These are phyloP conservation scores for Mus minutoides DNA, from an alignment of 2,797 vertebrate genomes.

Conservation along the genomic window DNA sequence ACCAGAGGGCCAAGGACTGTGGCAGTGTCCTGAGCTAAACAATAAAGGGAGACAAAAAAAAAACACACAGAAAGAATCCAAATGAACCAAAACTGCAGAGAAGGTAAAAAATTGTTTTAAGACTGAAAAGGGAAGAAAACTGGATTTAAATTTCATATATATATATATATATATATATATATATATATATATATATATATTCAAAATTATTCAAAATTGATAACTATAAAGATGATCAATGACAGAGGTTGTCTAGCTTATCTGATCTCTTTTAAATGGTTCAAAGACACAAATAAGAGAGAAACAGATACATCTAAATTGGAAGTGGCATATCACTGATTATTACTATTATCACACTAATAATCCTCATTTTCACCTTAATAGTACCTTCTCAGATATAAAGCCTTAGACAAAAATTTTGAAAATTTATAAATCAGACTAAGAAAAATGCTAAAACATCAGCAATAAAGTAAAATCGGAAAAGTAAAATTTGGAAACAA, in stretches of 20 bases:
- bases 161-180: background rate
- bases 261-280: background rate
- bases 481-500: no score
- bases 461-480: no score
- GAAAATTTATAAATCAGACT: background rate
- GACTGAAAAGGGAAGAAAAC: background rate
- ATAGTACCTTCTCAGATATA: background rate
- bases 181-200: background rate
- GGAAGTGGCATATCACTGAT: background rate
- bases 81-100: background rate
- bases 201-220: background rate
- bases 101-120: background rate
- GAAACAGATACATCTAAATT: background rate
- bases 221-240: background rate
- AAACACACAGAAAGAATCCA: background rate
- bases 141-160: background rate
- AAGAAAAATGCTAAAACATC: background rate
- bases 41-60: background rate
- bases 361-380: background rate
- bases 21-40: background rate
- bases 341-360: background rate
- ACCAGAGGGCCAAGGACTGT: background rate
- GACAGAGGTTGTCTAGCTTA: background rate
- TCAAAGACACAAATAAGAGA: background rate
- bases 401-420: background rate